These are phyloP conservation scores for Drosophila niveifrons DNA, from an alignment of 2,888 invertebrate species.

Conservation along the genomic window DNA sequence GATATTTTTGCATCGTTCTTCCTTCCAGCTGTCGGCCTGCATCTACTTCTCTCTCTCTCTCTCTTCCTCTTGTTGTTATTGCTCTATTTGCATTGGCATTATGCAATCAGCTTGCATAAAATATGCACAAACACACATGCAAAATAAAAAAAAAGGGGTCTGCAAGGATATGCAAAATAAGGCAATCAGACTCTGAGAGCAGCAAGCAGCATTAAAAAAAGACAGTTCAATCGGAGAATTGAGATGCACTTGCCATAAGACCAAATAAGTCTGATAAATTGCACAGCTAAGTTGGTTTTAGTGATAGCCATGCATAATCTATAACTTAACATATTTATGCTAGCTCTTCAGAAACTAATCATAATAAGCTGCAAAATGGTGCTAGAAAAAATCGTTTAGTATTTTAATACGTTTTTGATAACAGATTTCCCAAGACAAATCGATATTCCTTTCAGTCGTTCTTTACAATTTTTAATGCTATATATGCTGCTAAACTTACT, in stretches of 20 bases:
- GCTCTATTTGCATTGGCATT: slow-evolving; percentile 54
- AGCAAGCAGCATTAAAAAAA: slow-evolving; percentile 23
- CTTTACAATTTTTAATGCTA: too few relatives aligned
- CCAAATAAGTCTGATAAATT: slow-evolving; percentile 18
- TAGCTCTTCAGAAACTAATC: not conserved
- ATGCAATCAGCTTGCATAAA: slow-evolving; percentile 58
- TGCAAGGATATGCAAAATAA: slow-evolving; percentile 53
- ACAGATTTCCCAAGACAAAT: too few relatives aligned
- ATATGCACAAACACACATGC: slow-evolving; percentile 31
- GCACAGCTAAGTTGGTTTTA: slow-evolving; percentile 2
- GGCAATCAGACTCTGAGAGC: slow-evolving; percentile 31
- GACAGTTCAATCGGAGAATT: slow-evolving; percentile 43
- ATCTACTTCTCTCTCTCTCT: slow-evolving; percentile 36
- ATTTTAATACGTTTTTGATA: too few relatives aligned
- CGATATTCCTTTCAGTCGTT: too few relatives aligned
- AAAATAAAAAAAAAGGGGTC: slow-evolving; percentile 8
- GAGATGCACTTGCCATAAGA: slow-evolving; percentile 19
- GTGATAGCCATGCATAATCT: slow-evolving; percentile 1
- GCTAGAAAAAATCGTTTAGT: too few relatives aligned
- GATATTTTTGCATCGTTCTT: slow-evolving; percentile 62
- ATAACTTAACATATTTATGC: not conserved
- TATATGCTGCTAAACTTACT: too few relatives aligned
- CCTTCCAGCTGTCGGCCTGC: slow-evolving; percentile 23
- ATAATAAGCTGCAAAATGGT: not conserved
- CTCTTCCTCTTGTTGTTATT: slow-evolving; percentile 58